These are phyloP conservation scores for Ctenopoma multispine DNA, from an alignment of 2,797 vertebrate species.

Conservation along the genomic window DNA sequence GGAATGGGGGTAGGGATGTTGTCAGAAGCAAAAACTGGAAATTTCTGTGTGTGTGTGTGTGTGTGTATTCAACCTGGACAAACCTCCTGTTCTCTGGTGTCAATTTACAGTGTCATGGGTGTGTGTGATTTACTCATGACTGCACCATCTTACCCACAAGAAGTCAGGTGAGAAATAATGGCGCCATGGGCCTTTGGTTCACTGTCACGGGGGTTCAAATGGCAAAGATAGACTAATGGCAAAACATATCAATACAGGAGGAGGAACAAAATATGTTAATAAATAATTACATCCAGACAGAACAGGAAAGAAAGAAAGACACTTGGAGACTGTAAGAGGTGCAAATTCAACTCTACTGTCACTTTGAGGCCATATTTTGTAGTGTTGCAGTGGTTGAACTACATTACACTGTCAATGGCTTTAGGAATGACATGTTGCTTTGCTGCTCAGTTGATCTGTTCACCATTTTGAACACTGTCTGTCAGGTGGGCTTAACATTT, in stretches of 20 bases:
- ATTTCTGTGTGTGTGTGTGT: constrained; percentile 30
- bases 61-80: constrained; percentile 39
- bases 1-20: constrained; percentile 47
- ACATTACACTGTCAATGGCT: background rate
- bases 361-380: background rate
- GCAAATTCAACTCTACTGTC: background rate
- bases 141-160: constrained; percentile 44
- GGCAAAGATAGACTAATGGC: constrained; percentile 37
- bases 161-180: constrained; percentile 41
- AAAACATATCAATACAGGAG: constrained; percentile 25
- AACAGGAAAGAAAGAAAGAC: background rate
- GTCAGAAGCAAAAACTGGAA: constrained; percentile 45
- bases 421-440: background rate
- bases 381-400: background rate
- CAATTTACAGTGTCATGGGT: constrained; percentile 26
- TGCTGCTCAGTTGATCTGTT: background rate
- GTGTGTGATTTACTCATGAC: constrained; percentile 35
- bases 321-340: no score
- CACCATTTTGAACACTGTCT: background rate
- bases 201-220: constrained; percentile 14
- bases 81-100: constrained; percentile 55
- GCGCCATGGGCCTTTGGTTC: constrained; percentile 18
- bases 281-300: no score
- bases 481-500: no score
- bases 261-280: constrained; percentile 1